These are phyloP conservation scores for Eutolmus rufibarbis DNA, from an alignment of 2,888 invertebrate species.

Conservation along the genomic window DNA sequence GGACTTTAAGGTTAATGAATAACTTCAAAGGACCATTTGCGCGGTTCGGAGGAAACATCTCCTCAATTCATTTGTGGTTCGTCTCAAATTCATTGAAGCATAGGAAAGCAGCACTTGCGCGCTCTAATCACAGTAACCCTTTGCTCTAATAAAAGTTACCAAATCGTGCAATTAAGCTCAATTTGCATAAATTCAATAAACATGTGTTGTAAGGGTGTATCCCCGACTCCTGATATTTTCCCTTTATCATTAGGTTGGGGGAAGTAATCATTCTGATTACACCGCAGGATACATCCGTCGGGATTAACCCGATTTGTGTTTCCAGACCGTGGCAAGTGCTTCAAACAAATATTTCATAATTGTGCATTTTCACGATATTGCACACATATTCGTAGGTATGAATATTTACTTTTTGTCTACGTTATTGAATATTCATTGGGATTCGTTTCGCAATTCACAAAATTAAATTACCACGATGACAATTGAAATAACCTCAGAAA, in stretches of 20 bases:
- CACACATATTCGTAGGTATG: neutral
- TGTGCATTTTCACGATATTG: neutral
- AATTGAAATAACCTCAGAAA: neutral
- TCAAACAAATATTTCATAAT: slow-evolving; percentile 7
- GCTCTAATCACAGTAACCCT: neutral
- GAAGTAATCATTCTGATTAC: neutral
- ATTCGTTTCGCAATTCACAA: neutral
- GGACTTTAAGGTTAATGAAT: neutral
- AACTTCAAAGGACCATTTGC: neutral
- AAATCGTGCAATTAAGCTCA: neutral
- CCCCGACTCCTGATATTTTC: neutral
- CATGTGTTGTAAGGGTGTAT: neutral
- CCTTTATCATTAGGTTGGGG: neutral
- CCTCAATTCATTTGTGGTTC: neutral
- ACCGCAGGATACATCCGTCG: neutral
- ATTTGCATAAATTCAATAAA: slow-evolving; percentile 11
- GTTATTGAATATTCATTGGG: neutral
- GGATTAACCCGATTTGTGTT: neutral
- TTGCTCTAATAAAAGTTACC: neutral
- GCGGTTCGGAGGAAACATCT: neutral
- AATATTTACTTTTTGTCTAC: neutral
- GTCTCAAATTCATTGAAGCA: neutral
- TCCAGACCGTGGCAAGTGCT: neutral
- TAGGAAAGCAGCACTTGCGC: neutral
- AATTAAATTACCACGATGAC: neutral